These are phyloP conservation scores for Sarcophaga caerulescens DNA, from an alignment of 2,888 invertebrate species.

Conservation along the genomic window DNA sequence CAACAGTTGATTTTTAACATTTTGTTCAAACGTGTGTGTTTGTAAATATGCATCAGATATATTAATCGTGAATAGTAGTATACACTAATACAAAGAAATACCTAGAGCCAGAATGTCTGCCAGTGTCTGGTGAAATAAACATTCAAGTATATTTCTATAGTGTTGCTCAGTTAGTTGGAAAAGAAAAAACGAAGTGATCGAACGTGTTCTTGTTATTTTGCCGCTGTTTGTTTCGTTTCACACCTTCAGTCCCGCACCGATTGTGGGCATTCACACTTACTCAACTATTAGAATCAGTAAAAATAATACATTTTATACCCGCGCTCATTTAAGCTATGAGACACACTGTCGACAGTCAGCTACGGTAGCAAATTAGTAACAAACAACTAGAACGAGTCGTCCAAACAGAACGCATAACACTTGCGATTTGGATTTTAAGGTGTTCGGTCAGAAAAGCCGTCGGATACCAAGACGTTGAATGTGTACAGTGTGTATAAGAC, in stretches of 20 bases:
- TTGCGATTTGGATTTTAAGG: slow-evolving; percentile 80
- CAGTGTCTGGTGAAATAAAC: slow-evolving; percentile 72
- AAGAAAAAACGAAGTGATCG: slow-evolving; percentile 71
- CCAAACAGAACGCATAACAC: slow-evolving; percentile 80
- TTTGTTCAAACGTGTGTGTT: slow-evolving; percentile 56
- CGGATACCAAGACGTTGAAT: slow-evolving; percentile 31
- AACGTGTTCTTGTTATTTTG: slow-evolving; percentile 69
- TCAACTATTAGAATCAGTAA: slow-evolving; percentile 62
- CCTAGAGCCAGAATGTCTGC: slow-evolving; percentile 80
- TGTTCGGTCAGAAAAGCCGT: slow-evolving; percentile 73
- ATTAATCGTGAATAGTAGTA: slow-evolving; percentile 61
- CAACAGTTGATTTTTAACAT: slow-evolving; percentile 70
- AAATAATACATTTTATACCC: slow-evolving; percentile 49
- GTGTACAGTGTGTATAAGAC: slow-evolving; percentile 5
- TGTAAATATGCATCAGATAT: slow-evolving; percentile 60
- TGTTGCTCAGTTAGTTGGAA: slow-evolving; percentile 69
- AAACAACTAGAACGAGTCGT: slow-evolving; percentile 77
- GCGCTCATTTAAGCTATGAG: slow-evolving; percentile 59
- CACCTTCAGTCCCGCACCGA: slow-evolving; percentile 56
- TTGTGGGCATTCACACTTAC: slow-evolving; percentile 45
- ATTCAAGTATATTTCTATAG: slow-evolving; percentile 68
- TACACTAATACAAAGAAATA: slow-evolving; percentile 63
- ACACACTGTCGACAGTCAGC: slow-evolving; percentile 60
- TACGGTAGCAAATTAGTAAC: slow-evolving; percentile 57
- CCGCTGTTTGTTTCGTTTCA: slow-evolving; percentile 67